A percentile compares a stretch with the other conserved stretches of the same genome.
Conservation (phyloP, 1,140 invertebrate species). For the Drosophila lacteicornis region DNA sequence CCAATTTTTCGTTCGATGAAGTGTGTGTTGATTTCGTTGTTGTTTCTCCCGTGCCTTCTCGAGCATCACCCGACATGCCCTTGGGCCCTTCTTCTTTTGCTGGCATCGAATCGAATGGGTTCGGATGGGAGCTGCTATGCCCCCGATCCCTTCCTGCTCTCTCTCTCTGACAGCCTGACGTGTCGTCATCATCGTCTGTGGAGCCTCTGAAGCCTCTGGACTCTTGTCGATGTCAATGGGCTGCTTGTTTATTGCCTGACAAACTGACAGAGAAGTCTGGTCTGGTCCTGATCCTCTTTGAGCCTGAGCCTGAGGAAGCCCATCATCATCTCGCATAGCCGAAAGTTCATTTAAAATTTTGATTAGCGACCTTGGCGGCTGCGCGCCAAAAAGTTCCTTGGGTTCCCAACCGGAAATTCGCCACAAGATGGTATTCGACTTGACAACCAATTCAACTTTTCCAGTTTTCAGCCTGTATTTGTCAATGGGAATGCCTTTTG, state of each 20-base stretch:
- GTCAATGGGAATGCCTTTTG: background rate
- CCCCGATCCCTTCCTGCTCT: background rate
- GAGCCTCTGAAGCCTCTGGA: constrained; percentile 2
- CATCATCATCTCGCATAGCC: constrained; percentile 26
- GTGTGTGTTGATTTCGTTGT: constrained; percentile 80
- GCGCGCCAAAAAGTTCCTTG: constrained; percentile 49
- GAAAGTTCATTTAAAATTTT: constrained; percentile 80
- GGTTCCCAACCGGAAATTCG: constrained; percentile 26
- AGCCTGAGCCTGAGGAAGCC: constrained; percentile 2
- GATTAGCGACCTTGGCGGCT: constrained; percentile 62
- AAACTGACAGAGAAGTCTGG: constrained; percentile 72
- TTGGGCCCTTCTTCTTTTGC: constrained; percentile 46
- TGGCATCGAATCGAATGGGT: background rate
- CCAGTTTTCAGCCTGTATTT: background rate
- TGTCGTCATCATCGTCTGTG: constrained; percentile 65
- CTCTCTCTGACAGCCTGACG: constrained; percentile 67
- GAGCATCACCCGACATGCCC: constrained; percentile 69
- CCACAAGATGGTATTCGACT: constrained; percentile 1
- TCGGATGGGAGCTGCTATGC: constrained; percentile 1
- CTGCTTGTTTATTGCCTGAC: constrained; percentile 75
- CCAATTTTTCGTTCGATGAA: constrained; percentile 83
- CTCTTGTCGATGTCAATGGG: constrained; percentile 71
- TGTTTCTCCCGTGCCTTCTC: constrained; percentile 48
- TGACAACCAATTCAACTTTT: constrained; percentile 9
- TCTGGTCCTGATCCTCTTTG: constrained; percentile 23